These are phyloP conservation scores for Chlamydotis undulata DNA, from an alignment of 2,113 vertebrate genomes.

Conservation along the genomic window DNA sequence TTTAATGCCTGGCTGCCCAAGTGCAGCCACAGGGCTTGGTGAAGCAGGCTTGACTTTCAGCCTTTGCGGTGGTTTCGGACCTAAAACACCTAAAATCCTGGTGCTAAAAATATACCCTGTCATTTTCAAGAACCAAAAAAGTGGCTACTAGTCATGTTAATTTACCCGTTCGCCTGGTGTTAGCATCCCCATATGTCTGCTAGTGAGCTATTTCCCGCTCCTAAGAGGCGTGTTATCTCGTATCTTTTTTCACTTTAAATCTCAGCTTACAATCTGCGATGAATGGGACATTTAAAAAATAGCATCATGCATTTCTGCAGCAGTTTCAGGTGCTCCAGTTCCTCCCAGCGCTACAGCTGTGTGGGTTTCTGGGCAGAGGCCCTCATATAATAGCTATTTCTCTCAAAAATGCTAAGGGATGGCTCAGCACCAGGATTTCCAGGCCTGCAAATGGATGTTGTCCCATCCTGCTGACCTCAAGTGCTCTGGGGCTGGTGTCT, in stretches of 20 bases:
- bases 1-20: neutral
- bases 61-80: neutral
- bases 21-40: neutral
- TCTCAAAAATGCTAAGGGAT: neutral
- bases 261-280: neutral
- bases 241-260: neutral
- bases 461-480: neutral
- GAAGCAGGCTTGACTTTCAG: neutral
- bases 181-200: neutral
- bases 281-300: neutral
- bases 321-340: neutral
- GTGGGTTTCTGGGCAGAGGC: neutral
- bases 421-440: neutral
- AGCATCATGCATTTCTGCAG: neutral
- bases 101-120: neutral
- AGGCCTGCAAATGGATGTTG: neutral
- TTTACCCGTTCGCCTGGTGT: neutral
- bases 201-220: neutral
- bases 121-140: slow-evolving; percentile 14
- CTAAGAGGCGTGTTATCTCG: accelerated
- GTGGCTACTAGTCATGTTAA: neutral
- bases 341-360: neutral
- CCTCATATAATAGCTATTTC: accelerated
- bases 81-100: neutral
- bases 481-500: neutral